Conservation (phyloP, 2,888 invertebrate genomes). For the Ectemnius cavifrons region DNA sequence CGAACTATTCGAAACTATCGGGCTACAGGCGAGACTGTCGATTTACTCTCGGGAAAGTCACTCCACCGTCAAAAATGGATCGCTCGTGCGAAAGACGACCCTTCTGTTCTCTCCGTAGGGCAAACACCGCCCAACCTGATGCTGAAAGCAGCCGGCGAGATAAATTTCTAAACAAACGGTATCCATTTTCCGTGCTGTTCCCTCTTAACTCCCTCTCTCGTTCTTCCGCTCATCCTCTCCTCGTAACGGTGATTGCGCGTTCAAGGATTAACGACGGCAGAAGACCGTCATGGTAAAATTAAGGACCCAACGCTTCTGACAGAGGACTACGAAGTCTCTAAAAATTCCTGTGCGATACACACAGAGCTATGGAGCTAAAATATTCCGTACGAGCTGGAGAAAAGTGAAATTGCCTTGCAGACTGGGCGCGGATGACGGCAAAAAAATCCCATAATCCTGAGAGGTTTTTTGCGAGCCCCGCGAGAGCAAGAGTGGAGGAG, state of each 20-base stretch:
- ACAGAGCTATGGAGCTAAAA: conserved; percentile 8
- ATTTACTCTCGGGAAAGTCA: conserved; percentile 54
- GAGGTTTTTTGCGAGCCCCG: conserved; percentile 32
- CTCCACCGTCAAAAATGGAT: conserved; percentile 55
- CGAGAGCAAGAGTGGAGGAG: background rate
- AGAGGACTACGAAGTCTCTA: background rate
- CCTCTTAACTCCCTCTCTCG: too few species aligned
- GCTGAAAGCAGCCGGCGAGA: too few species aligned
- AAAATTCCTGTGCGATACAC: background rate
- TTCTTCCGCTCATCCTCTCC: too few species aligned
- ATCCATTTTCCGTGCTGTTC: too few species aligned
- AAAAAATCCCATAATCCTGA: conserved; percentile 41
- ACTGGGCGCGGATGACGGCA: conserved; percentile 1
- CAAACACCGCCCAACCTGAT: too few species aligned
- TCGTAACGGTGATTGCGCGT: background rate
- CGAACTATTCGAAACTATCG: conserved; percentile 61
- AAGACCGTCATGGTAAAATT: too few species aligned
- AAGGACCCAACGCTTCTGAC: background rate
- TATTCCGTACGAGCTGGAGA: conserved; percentile 19
- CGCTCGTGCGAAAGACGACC: conserved; percentile 16
- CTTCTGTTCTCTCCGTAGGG: conserved; percentile 11
- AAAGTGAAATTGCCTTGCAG: conserved; percentile 20
- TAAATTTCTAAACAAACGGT: too few species aligned
- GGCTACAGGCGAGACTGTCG: conserved; percentile 56
- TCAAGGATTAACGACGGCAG: background rate